Evolutionary conservation across 2,797 vertebrate species (phyloP), one percentile per base, ranked within the genome.

Genomic region (Eulemur rubriventer): DNA sequence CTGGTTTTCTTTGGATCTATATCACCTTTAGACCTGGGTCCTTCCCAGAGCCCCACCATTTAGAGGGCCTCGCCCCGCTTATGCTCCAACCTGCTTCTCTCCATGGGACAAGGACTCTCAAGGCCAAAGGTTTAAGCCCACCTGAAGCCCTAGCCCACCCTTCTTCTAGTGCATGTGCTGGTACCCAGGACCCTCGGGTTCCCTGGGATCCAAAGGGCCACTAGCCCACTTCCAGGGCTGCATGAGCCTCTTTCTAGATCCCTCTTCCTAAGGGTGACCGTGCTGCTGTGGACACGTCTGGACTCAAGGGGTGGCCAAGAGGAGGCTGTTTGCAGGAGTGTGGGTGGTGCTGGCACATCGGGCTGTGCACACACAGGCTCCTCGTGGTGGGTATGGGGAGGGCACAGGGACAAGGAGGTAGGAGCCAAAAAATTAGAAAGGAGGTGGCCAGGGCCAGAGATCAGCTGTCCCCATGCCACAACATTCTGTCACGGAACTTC

Each of bases 301-400:
- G 14, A 28, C 20, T 18, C 41, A 41, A 59, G 1, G 38, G 3
- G 12, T 16, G 20, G 28, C 13, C 80, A 65, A 55, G 30, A 92
- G 6, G 6, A 30, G 35, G 59, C 24, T 57, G 13, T 24, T 20
- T 43, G 16, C 43, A 22, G 8, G 3, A 30, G 14, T 89, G n/a
- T 11, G 2, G 22, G 10, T 52, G 52, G 73, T 2, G 0, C n/a
- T 38, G 67, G 35, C 22, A 17, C 5, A 0, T 5, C 20, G 61
- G 24, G 30, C 30, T 6, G 67, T 43, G 33, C 30, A 10, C 55
- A 75, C 13, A 11, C 30, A 52, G 18, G n/a, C 11, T 30, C 24
- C 50, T 50, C 12, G 0, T 0, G 26, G 55, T 24, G 12, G n/a
- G 17, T 26, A 67, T 2, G 28, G 24, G 22, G 63, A 80, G 9